Base-by-base conservation (phyloP, 2,888 invertebrate genomes). In the Mechanitis messenoides region DNA sequence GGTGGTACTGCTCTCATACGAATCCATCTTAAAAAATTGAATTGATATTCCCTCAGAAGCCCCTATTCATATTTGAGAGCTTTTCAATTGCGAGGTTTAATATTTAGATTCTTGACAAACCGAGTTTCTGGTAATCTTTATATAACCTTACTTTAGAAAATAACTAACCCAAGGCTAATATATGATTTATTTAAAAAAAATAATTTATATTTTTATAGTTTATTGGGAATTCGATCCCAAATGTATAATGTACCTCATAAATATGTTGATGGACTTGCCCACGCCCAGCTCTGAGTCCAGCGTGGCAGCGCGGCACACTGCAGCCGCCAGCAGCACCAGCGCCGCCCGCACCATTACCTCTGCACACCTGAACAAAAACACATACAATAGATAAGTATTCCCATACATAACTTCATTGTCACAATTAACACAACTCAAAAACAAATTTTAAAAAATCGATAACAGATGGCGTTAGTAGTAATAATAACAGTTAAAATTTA, bases 211-310 rank as follows among this genome's bases (percentile, higher is more conserved):
- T n/a, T 5, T 35, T 35, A 35, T 28, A 35, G 38, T 20, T 20
- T 20, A 12, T 50, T 38, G 3, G n/a, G 1, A 28, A 59, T 47
- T 7, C 3, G 7, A 9, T 42, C 2, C 42, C 1, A 9, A 33
- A 56, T 9, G 42, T 6, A 11, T 42, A 42, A 5, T 9, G 59
- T 64, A 86, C 90, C 90, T 89, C 80, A 92, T 91, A 71, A 96
- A 96, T 75, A 96, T 92, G 83, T 96, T 96, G 75, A 96, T 94
- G 67, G 96, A 95, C 76, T 95, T 94, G 71, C 96, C 97, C 68
- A 95, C 93, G 71, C 94, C 92, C 59, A 94, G 92, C 77, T 92
- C 92, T 38, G 91, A 90, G 80, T 92, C 91, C 61, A 72, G 72
- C 60, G 72, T 69, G 69, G 85, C 80, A 88, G 92, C 92, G 90